Conservation (phyloP, 2,888 invertebrate species). For the Mechanitis messenoides region DNA sequence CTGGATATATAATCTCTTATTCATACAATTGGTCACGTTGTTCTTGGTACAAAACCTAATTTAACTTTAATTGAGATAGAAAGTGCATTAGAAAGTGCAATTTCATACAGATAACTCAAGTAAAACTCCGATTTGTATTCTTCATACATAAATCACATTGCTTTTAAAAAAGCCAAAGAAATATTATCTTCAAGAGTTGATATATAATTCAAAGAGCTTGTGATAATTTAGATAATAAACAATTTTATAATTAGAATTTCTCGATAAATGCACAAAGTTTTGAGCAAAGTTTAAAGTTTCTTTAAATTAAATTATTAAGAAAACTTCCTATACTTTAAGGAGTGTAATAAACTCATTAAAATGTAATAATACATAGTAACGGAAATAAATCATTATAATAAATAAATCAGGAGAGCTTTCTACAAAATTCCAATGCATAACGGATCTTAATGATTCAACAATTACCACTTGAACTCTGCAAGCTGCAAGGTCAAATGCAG, state of each 20-base stretch:
- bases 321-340: too few relatives aligned
- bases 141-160: neutral
- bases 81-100: constrained; percentile 5
- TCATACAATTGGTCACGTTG: too few relatives aligned
- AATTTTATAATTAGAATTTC: neutral
- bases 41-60: neutral
- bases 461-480: constrained; percentile 3
- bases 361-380: too few relatives aligned
- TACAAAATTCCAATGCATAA: neutral
- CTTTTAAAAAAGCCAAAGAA: neutral
- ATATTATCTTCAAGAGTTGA: too few relatives aligned
- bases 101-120: neutral
- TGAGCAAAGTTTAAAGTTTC: too few relatives aligned
- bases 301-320: too few relatives aligned
- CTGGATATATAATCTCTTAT: too few relatives aligned
- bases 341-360: too few relatives aligned
- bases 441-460: constrained; percentile 2
- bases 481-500: neutral
- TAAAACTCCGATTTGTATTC: neutral
- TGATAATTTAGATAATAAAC: neutral
- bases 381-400: too few relatives aligned
- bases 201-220: too few relatives aligned
- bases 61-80: neutral
- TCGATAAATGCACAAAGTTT: too few relatives aligned
- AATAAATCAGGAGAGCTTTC: neutral